These are phyloP conservation scores for Macrotrachela quadricornifera DNA, from an alignment of 1,140 invertebrate genomes.

Conservation along the genomic window DNA sequence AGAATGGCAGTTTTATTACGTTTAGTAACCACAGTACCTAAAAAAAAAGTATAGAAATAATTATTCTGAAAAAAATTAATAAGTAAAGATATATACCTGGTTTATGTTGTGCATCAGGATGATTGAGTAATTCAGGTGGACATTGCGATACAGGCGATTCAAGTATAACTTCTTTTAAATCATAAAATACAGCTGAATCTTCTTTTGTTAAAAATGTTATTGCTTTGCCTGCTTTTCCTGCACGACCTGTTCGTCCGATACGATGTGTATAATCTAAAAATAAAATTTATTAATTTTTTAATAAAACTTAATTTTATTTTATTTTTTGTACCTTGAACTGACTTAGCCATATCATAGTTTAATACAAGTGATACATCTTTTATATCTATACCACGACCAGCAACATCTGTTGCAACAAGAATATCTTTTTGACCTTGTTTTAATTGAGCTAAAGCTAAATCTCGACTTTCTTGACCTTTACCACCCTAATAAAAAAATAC, in stretches of 20 bases:
- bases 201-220: conserved; percentile 91
- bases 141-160: conserved; percentile 77
- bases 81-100: conserved; percentile 42
- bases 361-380: conserved; percentile 95
- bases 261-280: conserved; percentile 85
- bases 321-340: conserved; percentile 82
- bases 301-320: background rate
- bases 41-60: too few relatives aligned
- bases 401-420: conserved; percentile 96
- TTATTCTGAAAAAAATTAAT: too few relatives aligned
- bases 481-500: conserved; percentile 93
- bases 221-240: conserved; percentile 83
- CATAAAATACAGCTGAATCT: conserved; percentile 80
- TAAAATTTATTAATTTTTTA: conserved; percentile 10
- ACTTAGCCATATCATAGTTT: conserved; percentile 99
- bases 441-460: conserved; percentile 81
- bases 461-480: conserved; percentile 97
- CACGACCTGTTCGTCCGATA: conserved; percentile 93
- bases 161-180: conserved; percentile 73
- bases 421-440: conserved; percentile 85
- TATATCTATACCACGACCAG: conserved; percentile 98
- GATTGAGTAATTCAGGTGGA: conserved; percentile 85
- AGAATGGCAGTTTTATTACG: too few relatives aligned
- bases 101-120: conserved; percentile 93
- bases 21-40: too few relatives aligned